Conservation (phyloP, 2,888 invertebrate species). For the Pyrocoelia pectoralis region DNA sequence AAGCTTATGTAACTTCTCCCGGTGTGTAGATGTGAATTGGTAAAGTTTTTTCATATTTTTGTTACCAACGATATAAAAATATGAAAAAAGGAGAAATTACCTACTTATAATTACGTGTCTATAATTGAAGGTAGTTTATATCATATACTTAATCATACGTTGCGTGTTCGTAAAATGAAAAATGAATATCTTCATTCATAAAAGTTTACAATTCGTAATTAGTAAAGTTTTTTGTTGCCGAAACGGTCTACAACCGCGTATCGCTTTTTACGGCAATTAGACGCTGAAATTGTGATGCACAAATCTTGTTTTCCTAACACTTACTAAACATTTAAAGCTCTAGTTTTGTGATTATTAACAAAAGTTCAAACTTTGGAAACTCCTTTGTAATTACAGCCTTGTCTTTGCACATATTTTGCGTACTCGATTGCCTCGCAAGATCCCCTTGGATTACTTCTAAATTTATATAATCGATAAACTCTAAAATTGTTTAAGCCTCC, state of each 20-base stretch:
- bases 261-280: neutral
- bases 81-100: no score
- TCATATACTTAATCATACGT: no score
- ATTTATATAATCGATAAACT: constrained; percentile 5
- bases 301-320: neutral
- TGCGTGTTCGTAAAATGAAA: no score
- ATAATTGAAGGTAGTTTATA: no score
- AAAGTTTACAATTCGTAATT: no score
- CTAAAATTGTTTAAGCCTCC: neutral
- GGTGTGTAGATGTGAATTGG: neutral
- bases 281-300: neutral
- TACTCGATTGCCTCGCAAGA: neutral
- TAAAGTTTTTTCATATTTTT: neutral
- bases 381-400: constrained; percentile 6
- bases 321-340: neutral
- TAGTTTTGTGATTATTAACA: constrained; percentile 7
- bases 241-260: no score
- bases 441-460: constrained; percentile 3
- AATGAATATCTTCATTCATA: no score
- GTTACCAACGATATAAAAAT: neutral
- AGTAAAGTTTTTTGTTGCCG: no score
- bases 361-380: constrained; percentile 8
- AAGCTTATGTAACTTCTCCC: neutral
- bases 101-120: no score
- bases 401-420: constrained; percentile 11